Evolutionary conservation across 2,888 invertebrate species (phyloP), one percentile per base, ranked within the genome.

Genomic region (Trachelus troglodyta): DNA sequence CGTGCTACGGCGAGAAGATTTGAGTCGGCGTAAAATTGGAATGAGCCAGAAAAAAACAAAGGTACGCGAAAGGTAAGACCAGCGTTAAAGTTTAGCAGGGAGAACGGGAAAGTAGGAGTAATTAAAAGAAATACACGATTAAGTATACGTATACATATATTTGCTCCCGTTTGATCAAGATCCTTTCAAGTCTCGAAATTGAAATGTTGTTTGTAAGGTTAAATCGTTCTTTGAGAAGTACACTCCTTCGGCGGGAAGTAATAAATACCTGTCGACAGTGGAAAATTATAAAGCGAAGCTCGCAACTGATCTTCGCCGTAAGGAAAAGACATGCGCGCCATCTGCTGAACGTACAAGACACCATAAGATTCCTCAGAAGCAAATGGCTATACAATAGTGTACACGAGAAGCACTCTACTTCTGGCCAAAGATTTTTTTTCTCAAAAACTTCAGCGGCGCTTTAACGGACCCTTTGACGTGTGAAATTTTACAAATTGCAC

Each of bases 1-100:
- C 83, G 83, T 83, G 83, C 73, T 78, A 37, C 68, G 74, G 73
- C 6, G 2, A 23, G 6, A 15, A 56, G 23, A 56, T 23, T 56
- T 56, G 56, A 40, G 40, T 23, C 15, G 6, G 23, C 23, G 40
- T 40, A 40, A 40, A 40, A 23, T 15, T 40, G 23, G 23, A 23
- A 23, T 15, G 15, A 40, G 40, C 23, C 1, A 56, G 23, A 15
- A 23, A 56, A 40, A 40, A 56, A 56, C 56, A 56, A 9, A 9
- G 9, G 9, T 23, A 56, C 56, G 6, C 56, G 2, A 56, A 23
- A 56, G 23, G 23, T 23, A 56, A 23, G 15, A 56, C 23, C 23
- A 9, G 23, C 56, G 56, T 56, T 23, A 23, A 56, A 56, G 9
- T 56, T 56, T 56, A 23, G 56, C 23, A 6, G 2, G 23, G 9